Evolutionary conservation across 2,113 vertebrate species (phyloP), one percentile per base, ranked within the genome.

Genomic region (Neopipo cinnamomea): DNA sequence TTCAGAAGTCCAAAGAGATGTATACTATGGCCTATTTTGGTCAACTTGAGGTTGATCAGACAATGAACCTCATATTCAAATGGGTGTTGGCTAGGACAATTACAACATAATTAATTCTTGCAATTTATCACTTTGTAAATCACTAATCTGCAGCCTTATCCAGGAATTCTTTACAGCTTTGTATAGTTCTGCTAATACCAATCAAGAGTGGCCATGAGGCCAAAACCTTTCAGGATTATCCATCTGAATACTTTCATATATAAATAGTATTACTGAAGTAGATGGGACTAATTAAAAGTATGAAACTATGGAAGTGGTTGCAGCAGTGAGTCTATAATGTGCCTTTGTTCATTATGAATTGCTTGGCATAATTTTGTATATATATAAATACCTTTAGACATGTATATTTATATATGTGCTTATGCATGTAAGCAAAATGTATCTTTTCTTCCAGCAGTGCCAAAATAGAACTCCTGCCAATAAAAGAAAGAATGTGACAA

Each of bases 21-120:
- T 95, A 77, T 84, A 66, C 59, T 67, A n/a, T 90, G 56, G 41
- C 92, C 88, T 93, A 88, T 96, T 95, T 94, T 92, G 92, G 95
- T 94, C 72, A 96, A 83, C 72, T 67, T 78, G 63, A 76, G 82
- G 74, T 49, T 65, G 42, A 90, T 90, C 68, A 84, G 68, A 80
- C 82, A 61, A 27, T 65, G 47, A 78, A 59, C n/a, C 12, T 81
- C 61, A 49, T 88, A 49, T 81, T 93, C 47, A 91, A 86, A 59
- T 28, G 56, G 17, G 9, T 94, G 78, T 72, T 94, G 88, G 44
- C 83, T 70, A 68, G 70, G 41, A 82, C 7, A 87, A 89, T 91
- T 92, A 61, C 85, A 88, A 27, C 25, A 63, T 62, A 67, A 94
- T 88, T 85, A 90, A 91, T 96, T 88, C 86, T 86, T 81, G 42